phyloP scores from a whole-genome alignment of 2,888 invertebrate species.

The Mythimna lalbum region DNA sequence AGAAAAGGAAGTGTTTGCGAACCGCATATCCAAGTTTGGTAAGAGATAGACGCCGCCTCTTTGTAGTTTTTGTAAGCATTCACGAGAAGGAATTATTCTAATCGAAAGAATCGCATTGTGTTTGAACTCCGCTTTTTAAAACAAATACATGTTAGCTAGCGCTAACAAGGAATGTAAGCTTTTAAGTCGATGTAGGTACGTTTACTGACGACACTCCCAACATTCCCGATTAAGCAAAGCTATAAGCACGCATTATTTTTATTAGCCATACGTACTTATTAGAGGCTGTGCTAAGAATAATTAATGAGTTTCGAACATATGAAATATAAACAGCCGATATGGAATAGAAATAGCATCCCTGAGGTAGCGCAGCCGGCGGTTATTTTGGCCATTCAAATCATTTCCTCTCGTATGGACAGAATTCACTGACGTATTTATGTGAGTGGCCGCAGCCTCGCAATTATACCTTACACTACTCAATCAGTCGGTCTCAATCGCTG shows the following conservation, averaged over 20 bases:
- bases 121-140: constrained; percentile 30
- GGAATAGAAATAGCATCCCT: constrained; percentile 65
- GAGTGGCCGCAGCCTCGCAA: constrained; percentile 34
- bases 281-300: constrained; percentile 57
- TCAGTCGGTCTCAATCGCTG: constrained; percentile 36
- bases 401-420: constrained; percentile 55
- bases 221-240: constrained; percentile 36
- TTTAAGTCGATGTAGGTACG: constrained; percentile 5
- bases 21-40: constrained; percentile 73
- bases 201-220: constrained; percentile 13
- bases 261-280: constrained; percentile 39
- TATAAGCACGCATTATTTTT: constrained; percentile 46
- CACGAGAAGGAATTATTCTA: constrained; percentile 68
- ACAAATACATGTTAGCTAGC: constrained; percentile 19
- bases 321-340: constrained; percentile 64
- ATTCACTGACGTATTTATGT: constrained; percentile 59
- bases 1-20: constrained; percentile 75
- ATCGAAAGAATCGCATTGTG: constrained; percentile 50
- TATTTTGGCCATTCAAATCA: constrained; percentile 67
- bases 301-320: constrained; percentile 60
- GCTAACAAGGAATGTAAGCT: constrained; percentile 13
- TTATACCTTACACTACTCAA: constrained; percentile 46
- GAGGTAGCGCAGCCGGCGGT: constrained; percentile 48
- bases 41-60: constrained; percentile 65
- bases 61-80: constrained; percentile 67